A percentile compares a stretch with the other conserved stretches of the same genome.
These are phyloP conservation scores for Trigoniulus corallinus DNA, from an alignment of 1,140 invertebrate species.

Conservation along the genomic window DNA sequence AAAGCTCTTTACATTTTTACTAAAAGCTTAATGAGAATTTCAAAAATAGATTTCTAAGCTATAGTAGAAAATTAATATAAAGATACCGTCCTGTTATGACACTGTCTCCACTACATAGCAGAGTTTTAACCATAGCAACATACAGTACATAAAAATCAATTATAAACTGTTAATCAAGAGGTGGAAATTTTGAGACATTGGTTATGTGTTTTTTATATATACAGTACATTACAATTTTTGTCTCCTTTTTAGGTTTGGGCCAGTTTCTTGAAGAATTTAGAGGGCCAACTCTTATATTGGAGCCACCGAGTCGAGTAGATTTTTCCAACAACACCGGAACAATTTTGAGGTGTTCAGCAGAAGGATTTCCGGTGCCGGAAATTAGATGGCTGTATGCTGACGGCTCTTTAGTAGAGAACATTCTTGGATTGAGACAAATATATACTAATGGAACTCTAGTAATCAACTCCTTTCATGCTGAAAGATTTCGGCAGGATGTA, in stretches of 20 bases:
- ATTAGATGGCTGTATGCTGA: slow-evolving; percentile 48
- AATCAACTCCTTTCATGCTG: slow-evolving; percentile 24
- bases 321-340: slow-evolving; percentile 88
- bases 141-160: too few species aligned
- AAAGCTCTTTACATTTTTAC: too few species aligned
- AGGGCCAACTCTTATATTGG: slow-evolving; percentile 81
- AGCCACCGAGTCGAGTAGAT: slow-evolving; percentile 75
- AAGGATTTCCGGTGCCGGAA: slow-evolving; percentile 26
- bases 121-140: too few species aligned
- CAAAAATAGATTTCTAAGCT: too few species aligned
- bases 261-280: not conserved
- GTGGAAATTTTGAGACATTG: too few species aligned
- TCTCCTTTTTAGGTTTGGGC: not conserved
- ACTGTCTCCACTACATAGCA: too few species aligned
- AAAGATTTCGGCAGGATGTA: slow-evolving; percentile 21
- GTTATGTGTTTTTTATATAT: too few species aligned
- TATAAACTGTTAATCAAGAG: too few species aligned
- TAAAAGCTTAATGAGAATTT: too few species aligned
- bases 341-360: slow-evolving; percentile 49
- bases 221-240: too few species aligned
- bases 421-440: slow-evolving; percentile 37
- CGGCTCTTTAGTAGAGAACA: slow-evolving; percentile 71
- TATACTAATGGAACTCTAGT: slow-evolving; percentile 27
- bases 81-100: too few species aligned
- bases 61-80: too few species aligned